Percentiles rank a stretch among this genome's conserved stretches.
Conservation (phyloP, 2,888 invertebrate genomes). For the Glaucopsyche alexis region DNA sequence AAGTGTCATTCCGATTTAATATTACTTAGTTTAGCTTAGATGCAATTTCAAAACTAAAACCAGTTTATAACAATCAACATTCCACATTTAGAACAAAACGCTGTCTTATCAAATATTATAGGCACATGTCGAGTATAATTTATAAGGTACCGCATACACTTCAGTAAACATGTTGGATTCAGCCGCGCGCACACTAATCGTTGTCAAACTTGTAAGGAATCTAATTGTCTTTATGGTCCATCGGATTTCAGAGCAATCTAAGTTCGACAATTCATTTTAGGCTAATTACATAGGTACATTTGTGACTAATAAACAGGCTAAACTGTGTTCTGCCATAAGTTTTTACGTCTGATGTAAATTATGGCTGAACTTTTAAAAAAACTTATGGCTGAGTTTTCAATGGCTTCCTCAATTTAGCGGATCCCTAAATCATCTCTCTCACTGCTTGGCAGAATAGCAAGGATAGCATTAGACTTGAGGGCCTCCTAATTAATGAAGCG, state of each 20-base stretch:
- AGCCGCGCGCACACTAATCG: neutral
- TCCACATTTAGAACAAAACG: neutral
- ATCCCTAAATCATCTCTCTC: too few relatives aligned
- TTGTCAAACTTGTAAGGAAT: neutral
- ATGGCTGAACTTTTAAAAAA: too few relatives aligned
- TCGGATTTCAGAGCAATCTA: neutral
- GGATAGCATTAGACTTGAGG: too few relatives aligned
- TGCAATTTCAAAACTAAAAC: neutral
- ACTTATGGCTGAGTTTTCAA: too few relatives aligned
- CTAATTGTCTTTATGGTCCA: neutral
- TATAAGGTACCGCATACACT: neutral
- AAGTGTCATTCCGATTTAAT: too few relatives aligned
- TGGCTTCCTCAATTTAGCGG: too few relatives aligned
- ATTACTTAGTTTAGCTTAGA: neutral
- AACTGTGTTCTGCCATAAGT: too few relatives aligned
- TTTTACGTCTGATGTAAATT: too few relatives aligned
- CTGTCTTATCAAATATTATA: neutral
- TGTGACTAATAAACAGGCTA: too few relatives aligned
- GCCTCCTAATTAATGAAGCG: too few relatives aligned
- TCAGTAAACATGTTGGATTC: constrained; percentile 10
- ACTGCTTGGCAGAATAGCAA: too few relatives aligned
- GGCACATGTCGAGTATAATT: neutral
- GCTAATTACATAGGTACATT: too few relatives aligned
- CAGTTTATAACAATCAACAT: constrained; percentile 17
- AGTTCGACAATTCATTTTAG: neutral